Conservation (phyloP, 2,113 vertebrate species). For the Garra rufa region DNA sequence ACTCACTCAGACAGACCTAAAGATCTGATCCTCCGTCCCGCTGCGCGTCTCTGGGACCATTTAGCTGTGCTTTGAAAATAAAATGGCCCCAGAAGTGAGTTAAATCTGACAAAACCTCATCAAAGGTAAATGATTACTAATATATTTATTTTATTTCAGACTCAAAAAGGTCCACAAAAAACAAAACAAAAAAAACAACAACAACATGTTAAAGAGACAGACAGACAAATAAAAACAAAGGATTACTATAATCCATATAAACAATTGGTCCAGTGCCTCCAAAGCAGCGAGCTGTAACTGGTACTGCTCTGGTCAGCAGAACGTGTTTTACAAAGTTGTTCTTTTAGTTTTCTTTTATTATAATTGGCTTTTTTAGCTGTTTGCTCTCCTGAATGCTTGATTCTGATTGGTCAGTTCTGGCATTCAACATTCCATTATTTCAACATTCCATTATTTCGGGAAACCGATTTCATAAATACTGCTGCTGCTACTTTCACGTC, state of each 20-base stretch:
- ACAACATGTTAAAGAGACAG: too few relatives aligned
- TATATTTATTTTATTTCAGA: too few relatives aligned
- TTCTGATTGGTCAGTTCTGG: not conserved
- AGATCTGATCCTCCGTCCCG: conserved; percentile 52
- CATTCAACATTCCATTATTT: not conserved
- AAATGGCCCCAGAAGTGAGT: not conserved
- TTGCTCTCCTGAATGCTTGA: not conserved
- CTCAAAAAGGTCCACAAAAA: too few relatives aligned
- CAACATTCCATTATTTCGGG: not conserved
- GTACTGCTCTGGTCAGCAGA: too few relatives aligned
- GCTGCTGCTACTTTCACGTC: not conserved
- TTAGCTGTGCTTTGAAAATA: not conserved
- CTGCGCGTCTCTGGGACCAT: conserved; percentile 37
- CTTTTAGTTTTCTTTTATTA: not conserved
- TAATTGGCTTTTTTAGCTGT: not conserved
- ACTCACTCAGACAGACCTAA: conserved; percentile 45
- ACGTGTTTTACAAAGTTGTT: not conserved
- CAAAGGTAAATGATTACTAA: conserved; percentile 6
- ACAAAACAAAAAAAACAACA: too few relatives aligned
- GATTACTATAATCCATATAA: too few relatives aligned
- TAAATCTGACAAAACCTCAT: not conserved
- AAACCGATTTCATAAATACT: not conserved
- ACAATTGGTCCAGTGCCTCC: too few relatives aligned
- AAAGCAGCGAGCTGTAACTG: too few relatives aligned
- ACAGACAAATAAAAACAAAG: too few relatives aligned